These are phyloP conservation scores for Cephalopterus ornatus DNA, from an alignment of 2,113 vertebrate species.

Conservation along the genomic window DNA sequence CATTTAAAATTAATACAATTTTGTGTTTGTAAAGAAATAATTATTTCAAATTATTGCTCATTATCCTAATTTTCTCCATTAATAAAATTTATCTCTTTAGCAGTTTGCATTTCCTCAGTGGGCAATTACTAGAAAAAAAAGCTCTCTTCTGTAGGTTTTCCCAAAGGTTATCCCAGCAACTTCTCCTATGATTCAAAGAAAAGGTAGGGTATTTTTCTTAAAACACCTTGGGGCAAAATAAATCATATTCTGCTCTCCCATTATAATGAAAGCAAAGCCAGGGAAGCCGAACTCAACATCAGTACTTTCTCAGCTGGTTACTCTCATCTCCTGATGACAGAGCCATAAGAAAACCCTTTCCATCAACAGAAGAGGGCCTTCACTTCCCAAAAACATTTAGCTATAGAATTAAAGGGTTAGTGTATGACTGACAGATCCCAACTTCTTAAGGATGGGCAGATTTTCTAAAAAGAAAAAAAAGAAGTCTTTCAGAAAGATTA, in stretches of 20 bases:
- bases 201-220: background rate
- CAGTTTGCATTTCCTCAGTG: conserved; percentile 66
- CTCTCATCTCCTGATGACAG: background rate
- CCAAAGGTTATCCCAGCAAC: conserved; percentile 58
- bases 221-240: background rate
- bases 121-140: conserved; percentile 46
- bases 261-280: background rate
- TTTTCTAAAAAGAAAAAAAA: background rate
- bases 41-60: conserved; percentile 78
- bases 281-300: background rate
- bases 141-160: conserved; percentile 49
- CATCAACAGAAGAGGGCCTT: background rate
- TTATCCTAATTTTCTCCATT: conserved; percentile 73
- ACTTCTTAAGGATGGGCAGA: background rate
- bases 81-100: conserved; percentile 71
- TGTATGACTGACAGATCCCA: background rate
- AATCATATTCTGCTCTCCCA: background rate
- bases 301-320: background rate
- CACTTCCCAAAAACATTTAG: background rate
- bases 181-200: background rate
- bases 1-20: conserved; percentile 74
- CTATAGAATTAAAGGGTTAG: background rate
- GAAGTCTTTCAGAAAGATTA: background rate
- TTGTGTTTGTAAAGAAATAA: conserved; percentile 76
- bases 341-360: background rate